Base-by-base conservation (phyloP, 2,888 invertebrate genomes). In the Bhutanitis thaidina region DNA sequence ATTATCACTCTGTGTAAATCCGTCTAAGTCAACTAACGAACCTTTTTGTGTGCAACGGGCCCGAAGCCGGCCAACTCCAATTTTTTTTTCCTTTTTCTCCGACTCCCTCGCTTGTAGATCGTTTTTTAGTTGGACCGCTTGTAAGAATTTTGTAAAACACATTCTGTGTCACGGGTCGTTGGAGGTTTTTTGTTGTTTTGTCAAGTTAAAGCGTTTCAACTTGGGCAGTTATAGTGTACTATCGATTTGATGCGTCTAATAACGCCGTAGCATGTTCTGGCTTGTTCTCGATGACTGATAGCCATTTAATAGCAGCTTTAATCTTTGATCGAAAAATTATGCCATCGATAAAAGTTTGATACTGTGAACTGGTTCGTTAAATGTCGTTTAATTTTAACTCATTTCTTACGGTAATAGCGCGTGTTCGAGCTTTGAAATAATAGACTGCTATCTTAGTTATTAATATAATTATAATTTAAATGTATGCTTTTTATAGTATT, bases 61-160 rank as follows among this genome's bases (percentile, higher is more conserved):
- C 55, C 56, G 56, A 50, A 55, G 54, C 39, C 38, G 41, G 36
- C 41, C 44, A 39, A 43, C 41, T 46, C 38, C 36, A 29, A 8
- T 43, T 27, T 54, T 55, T 55, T 62, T 52, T 40, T 44, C 41
- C 46, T 49, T 59, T 58, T 62, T 59, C 59, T 58, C 60, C 49
- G 25, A 49, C 44, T 51, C 45, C 40, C 36, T 51, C 30, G 45
- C 45, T 51, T 46, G 51, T 46, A 46, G 45, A 41, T 52, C 48
- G 49, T 60, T 62, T 66, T 63, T 64, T 62, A 39, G 37, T 41
- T 47, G 47, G 52, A 54, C 49, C 49, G 52, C 61, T 63, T 71
- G 69, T 73, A 71, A 68, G 74, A 73, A 77, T 75, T 70, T 71
- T 68, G 74, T 73, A 65, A 67, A 70, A 74, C 73, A 72, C 61